Evolutionary conservation across 2,797 vertebrate genomes (phyloP), one percentile per base, ranked within the genome.

Genomic region (Naso thynnoides): DNA sequence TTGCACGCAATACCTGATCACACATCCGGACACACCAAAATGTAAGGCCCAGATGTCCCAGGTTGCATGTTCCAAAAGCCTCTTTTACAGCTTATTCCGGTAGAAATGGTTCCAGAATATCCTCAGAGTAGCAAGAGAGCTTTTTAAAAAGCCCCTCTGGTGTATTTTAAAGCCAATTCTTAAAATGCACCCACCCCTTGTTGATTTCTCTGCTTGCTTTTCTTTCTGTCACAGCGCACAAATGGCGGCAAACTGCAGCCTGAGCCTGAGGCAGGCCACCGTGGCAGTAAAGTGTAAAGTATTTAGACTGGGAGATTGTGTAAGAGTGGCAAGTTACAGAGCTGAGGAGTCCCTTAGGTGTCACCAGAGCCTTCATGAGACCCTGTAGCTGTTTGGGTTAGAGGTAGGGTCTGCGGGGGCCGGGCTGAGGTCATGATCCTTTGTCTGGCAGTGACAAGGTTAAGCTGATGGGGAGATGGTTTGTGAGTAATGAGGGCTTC

Each of bases 1-100:
- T 76, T 54, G 76, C 85, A 89, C 71, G 74, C 88, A 73, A 81
- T 87, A 91, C 89, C 90, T 91, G 88, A 86, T 92, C 89, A 82
- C 85, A 82, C 79, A 86, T 82, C 68, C 54, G 61, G 71, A 83
- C 67, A 69, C 39, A 71, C 80, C 90, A 87, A 81, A 60, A 75
- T 62, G 55, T 50, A 26, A 19, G 65, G 70, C 85, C 81, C 85
- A 81, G 65, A 82, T 78, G 86, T 83, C 70, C 65, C 63, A 36
- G 57, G 69, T 83, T 76, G 83, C 27, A 45, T 53, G 60, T 89
- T 86, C 71, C 76, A 69, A 66, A 57, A 73, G 70, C 38, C 63
- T 76, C 61, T 90, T 89, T 9, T 81, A 88, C 19, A 74, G 47
- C 67, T 69, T 81, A 60, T 83, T 88, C 79, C 11, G 15, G 54